phyloP scores from a whole-genome alignment of 2,888 invertebrate genomes.

The Sussaba pulchella region DNA sequence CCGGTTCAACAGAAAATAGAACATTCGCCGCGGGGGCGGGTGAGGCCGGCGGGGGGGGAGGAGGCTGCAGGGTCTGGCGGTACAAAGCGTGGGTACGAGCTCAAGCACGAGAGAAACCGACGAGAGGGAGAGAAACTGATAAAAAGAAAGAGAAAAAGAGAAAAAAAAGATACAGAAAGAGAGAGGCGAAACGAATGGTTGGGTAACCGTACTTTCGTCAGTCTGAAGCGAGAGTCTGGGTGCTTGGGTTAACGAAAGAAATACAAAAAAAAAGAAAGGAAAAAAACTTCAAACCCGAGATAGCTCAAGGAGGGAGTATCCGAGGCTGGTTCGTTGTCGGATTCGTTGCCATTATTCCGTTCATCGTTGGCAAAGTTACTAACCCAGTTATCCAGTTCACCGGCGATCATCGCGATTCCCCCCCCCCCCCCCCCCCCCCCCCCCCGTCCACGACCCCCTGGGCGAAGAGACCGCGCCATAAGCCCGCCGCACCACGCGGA shows the following conservation, averaged over 20 bases:
- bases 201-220: background rate
- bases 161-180: background rate
- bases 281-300: conserved; percentile 13
- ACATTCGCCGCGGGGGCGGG: conserved; percentile 25
- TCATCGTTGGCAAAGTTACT: conserved; percentile 65
- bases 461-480: conserved; percentile 13
- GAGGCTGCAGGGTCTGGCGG: background rate
- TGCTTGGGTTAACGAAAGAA: background rate
- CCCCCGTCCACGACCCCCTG: too few species aligned
- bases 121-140: conserved; percentile 1
- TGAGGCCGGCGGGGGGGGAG: background rate
- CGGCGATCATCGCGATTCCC: conserved; percentile 42
- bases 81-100: background rate
- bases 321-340: conserved; percentile 3
- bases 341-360: conserved; percentile 26
- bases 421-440: too few species aligned
- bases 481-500: too few species aligned
- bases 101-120: conserved; percentile 20
- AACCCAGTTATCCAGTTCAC: conserved; percentile 70
- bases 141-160: conserved; percentile 5
- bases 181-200: conserved; percentile 2
- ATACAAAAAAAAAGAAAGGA: conserved; percentile 8
- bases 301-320: conserved; percentile 24
- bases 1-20: conserved; percentile 51
- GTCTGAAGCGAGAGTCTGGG: conserved; percentile 5